Evolutionary conservation across 2,888 invertebrate species (phyloP).

Genomic region (Spisula subtruncata): DNA sequence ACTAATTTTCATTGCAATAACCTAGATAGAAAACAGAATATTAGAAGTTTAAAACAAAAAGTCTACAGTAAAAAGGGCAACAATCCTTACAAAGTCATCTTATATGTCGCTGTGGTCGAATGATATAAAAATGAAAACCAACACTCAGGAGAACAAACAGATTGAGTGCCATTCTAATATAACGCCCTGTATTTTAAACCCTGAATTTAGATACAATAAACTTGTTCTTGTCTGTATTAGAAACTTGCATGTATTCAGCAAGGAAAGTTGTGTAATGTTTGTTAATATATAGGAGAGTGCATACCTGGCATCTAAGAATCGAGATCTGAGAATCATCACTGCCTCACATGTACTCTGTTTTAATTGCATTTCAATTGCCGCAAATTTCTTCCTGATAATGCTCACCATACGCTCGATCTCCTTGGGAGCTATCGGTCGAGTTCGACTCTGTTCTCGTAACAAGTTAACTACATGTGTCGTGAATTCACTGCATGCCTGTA

Average conservation of each 20-base stretch:
- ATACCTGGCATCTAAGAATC: slow-evolving; percentile 92
- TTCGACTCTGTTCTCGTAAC: slow-evolving; percentile 97
- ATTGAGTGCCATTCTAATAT: no score
- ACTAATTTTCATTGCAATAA: not conserved
- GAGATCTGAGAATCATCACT: slow-evolving; percentile 98
- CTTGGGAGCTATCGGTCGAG: slow-evolving; percentile 98
- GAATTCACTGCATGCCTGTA: slow-evolving; percentile 99
- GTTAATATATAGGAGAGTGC: not conserved
- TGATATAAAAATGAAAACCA: no score
- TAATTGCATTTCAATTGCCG: slow-evolving; percentile 92
- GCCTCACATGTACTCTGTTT: slow-evolving; percentile 99
- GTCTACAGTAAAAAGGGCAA: no score
- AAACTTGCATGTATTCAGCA: no score
- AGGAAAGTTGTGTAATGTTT: no score
- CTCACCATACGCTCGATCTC: slow-evolving; percentile 94
- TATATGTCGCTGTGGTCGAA: no score
- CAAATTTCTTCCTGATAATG: slow-evolving; percentile 88
- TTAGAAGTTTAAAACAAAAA: no score
- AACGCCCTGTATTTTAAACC: no score
- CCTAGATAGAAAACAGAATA: not conserved
- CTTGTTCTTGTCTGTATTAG: no score
- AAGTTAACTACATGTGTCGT: slow-evolving; percentile 99
- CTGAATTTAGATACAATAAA: no score
- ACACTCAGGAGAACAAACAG: no score
- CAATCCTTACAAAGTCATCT: no score